These are phyloP conservation scores for Dendrocincla fuliginosa DNA, from an alignment of 2,797 vertebrate species.

Conservation along the genomic window DNA sequence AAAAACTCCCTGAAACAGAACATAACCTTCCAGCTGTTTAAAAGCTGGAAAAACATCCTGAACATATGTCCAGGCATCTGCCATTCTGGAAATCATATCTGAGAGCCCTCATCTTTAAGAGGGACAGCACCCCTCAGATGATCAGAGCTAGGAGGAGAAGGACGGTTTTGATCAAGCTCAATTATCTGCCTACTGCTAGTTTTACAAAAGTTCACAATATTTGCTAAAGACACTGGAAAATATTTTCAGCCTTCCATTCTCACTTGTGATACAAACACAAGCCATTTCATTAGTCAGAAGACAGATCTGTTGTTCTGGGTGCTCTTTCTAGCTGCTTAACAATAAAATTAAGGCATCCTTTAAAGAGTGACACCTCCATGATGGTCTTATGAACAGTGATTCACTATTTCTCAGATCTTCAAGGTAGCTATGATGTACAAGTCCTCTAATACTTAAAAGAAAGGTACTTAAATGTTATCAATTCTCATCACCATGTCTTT, in stretches of 20 bases:
- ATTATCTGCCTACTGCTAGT: not conserved
- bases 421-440: not conserved
- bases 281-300: not conserved
- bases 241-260: not conserved
- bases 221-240: not conserved
- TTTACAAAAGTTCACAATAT: not conserved
- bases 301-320: not conserved
- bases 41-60: not conserved
- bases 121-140: not conserved
- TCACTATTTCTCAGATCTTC: conserved; percentile 33
- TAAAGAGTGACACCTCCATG: not conserved
- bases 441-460: not conserved
- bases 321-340: not conserved
- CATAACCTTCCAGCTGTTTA: not conserved
- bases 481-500: not conserved
- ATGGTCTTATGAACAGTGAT: not conserved
- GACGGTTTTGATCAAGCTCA: not conserved
- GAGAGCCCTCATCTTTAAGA: not conserved
- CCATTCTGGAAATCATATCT: not conserved
- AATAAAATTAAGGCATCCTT: conserved; percentile 3
- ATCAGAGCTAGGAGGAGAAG: not conserved
- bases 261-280: not conserved
- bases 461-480: not conserved
- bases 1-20: not conserved
- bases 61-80: not conserved